Percentiles rank a stretch among this genome's conserved stretches.
Evolutionary conservation across 2,113 vertebrate species (phyloP).

Genomic region (Ibidorhyncha struthersii): DNA sequence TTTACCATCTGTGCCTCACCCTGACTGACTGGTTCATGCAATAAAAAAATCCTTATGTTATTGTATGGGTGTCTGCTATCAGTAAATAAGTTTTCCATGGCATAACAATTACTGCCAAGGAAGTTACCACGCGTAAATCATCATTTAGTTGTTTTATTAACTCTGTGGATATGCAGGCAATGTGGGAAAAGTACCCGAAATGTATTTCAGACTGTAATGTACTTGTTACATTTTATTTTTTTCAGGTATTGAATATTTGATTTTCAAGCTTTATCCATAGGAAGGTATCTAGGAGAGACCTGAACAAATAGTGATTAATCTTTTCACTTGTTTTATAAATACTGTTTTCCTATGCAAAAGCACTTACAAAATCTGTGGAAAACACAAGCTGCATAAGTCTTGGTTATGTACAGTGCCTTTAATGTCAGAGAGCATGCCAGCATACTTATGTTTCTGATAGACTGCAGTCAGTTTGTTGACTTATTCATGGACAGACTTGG

Average conservation of each 20-base stretch:
- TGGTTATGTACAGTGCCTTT: background rate
- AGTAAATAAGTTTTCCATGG: conserved; percentile 13
- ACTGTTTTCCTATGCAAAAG: background rate
- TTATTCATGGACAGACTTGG: background rate
- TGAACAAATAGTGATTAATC: background rate
- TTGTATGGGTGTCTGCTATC: background rate
- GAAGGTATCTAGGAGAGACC: background rate
- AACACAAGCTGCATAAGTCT: background rate
- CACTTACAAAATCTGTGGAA: background rate
- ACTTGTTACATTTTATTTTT: background rate
- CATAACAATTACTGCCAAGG: background rate
- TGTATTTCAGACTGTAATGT: background rate
- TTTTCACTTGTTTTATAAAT: background rate
- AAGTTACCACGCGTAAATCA: background rate
- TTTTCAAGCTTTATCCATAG: background rate
- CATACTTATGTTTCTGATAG: background rate
- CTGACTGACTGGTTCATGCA: conserved; percentile 1
- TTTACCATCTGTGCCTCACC: background rate
- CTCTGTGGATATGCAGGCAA: background rate
- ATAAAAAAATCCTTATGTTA: background rate
- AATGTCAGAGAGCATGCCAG: background rate
- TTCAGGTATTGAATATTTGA: background rate
- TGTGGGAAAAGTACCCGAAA: background rate
- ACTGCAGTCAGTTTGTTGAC: background rate
- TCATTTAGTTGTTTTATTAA: background rate